Evolutionary conservation across 2,888 invertebrate species (phyloP), one percentile per base, ranked within the genome.

Genomic region (Caradrina kadenii): DNA sequence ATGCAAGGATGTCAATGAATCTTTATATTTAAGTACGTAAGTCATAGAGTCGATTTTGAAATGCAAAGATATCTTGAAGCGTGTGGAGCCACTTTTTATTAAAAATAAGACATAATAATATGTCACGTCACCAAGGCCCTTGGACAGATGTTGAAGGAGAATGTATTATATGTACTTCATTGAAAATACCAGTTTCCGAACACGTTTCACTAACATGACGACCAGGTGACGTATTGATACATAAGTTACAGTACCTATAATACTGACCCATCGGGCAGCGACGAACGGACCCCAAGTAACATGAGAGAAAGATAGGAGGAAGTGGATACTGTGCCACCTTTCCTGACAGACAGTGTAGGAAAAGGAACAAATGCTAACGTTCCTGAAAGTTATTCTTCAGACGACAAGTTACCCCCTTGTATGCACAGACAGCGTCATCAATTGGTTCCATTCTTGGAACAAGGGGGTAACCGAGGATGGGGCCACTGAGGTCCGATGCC

Each of bases 131-230:
- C 64, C 22, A 22, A 62, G 53, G 62, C 26, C 75, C 74, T 79
- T 76, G 74, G 53, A n/a, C 67, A 19, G 6, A 26, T 11, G 50
- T 53, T 64, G 42, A 13, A 53, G 55, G 74, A 79, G 76, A 79
- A 73, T 63, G 76, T 63, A 49, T 59, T 10, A 22, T 35, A 39
- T 49, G 48, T 35, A 49, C 48, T 53, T 53, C 39, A 50, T 15
- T 53, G 21, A 67, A 79, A 79, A 76, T 76, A 76, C 76, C 79
- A 54, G 76, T 76, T 73, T 79, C 13, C 17, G 55, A 79, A 73
- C 74, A 53, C 11, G 66, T 65, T 75, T 48, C 21, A 49, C 74
- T 13, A 60, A 22, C 17, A 42, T 21, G 39, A 55, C 39, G 45
- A 35, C 58, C 60, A 31, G 55, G 60, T 76, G 76, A 63, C 56